Conservation (phyloP, 2,113 vertebrate genomes). For the Chiloscyllium plagiosum region DNA sequence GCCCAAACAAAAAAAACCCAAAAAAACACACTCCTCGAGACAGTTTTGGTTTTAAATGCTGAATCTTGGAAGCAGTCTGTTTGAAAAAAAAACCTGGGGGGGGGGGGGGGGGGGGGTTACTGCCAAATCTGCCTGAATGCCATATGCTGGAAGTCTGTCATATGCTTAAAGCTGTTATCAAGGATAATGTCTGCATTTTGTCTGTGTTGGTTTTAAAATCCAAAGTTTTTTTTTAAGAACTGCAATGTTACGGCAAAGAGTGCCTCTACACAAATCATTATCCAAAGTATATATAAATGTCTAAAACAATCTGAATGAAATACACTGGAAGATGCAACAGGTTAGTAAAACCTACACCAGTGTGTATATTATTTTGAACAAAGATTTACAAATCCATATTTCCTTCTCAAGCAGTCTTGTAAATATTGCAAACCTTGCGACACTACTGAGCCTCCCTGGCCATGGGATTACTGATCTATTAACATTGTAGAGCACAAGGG, state of each 20-base stretch:
- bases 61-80: slow-evolving; percentile 20
- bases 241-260: background rate
- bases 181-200: background rate
- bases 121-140: slow-evolving; percentile 12
- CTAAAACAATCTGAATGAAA: background rate
- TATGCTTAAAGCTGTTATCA: background rate
- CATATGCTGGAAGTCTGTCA: slow-evolving; percentile 21
- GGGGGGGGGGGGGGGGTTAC: too few species aligned
- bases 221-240: background rate
- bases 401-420: background rate
- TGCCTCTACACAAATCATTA: background rate
- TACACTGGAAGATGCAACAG: background rate
- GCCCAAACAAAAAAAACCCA: slow-evolving; percentile 14
- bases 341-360: background rate
- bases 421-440: background rate
- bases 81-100: slow-evolving; percentile 1
- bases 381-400: background rate
- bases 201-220: background rate
- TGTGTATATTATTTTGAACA: background rate
- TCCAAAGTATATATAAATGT: slow-evolving; percentile 12
- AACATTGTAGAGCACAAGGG: background rate
- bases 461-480: background rate
- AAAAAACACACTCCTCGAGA: slow-evolving; percentile 31
- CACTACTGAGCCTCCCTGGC: background rate
- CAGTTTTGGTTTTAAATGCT: slow-evolving; percentile 30